Base-by-base conservation (phyloP, 2,113 vertebrate species). In the Todiramphus saurophagus region DNA sequence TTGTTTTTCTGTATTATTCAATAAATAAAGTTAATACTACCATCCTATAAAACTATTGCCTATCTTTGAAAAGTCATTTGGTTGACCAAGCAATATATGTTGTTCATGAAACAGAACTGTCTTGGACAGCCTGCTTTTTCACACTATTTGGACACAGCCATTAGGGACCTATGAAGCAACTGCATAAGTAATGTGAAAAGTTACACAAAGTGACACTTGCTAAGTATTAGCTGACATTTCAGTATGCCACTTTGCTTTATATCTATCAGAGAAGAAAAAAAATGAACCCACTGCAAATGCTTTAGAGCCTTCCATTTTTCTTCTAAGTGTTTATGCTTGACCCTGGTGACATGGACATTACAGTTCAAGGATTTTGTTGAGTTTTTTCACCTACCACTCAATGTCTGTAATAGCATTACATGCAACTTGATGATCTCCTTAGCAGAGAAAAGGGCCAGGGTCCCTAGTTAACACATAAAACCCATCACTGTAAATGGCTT, bases 201-300 rank as follows among this genome's bases (percentile, higher is more conserved):
- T 39, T 43, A 72, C 30, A 66, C 13, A 16, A 43, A 88, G n/a
- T 14, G 44, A 62, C 18, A 37, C 59, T n/a, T 67, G n/a, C 28
- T 15, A 84, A 62, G 30, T 18, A 37, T 55, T 25, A 81, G 23
- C 51, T 59, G 66, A 64, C 16, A 56, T 55, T 79, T 62, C 50
- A 67, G 44, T 53, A 20, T 10, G 30, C 37, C 30, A 44, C 39
- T 62, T 58, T 16, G 23, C 50, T 86, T 75, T 51, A 5, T 25
- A 41, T 20, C 46, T 74, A 53, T 20, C 24, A 88, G 27, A 46
- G 10, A 11, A 66, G 33, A 24, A 44, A 58, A 56, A 69, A 62
- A 27, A 10, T 9, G 7, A 87, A 43, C 18, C 23, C 30, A 69
- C 12, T 0, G 0, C 41, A 64, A 91, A 70, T 1, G 16, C 24